Conservation (phyloP, 2,888 invertebrate species). For the Drosophila suboccidentalis region DNA sequence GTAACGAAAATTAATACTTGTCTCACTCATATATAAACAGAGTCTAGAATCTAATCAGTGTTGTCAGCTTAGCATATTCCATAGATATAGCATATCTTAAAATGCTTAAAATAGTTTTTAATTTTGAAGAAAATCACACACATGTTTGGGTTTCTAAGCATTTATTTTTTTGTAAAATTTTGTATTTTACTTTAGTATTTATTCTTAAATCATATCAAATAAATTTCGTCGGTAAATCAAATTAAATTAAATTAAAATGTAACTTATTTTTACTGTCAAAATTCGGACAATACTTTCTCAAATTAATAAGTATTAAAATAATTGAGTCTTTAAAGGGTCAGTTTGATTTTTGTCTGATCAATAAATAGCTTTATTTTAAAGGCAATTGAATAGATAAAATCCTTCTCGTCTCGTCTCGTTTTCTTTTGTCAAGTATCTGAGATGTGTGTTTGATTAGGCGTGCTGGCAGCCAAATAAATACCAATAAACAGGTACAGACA, state of each 20-base stretch:
- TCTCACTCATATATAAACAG: slow-evolving; percentile 49
- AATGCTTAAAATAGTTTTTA: too few relatives aligned
- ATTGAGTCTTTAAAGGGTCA: background rate
- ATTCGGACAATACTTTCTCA: too few relatives aligned
- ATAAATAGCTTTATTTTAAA: background rate
- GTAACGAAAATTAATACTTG: slow-evolving; percentile 4
- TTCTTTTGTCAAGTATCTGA: slow-evolving; percentile 20
- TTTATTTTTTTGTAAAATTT: too few relatives aligned
- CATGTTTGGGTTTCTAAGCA: too few relatives aligned
- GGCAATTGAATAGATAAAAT: slow-evolving; percentile 10
- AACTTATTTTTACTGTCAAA: background rate
- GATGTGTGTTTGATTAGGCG: slow-evolving; percentile 74
- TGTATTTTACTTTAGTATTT: too few relatives aligned
- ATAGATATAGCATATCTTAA: too few relatives aligned
- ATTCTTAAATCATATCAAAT: too few relatives aligned
- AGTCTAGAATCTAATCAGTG: slow-evolving; percentile 24
- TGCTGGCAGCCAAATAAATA: slow-evolving; percentile 76
- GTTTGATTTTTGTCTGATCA: background rate
- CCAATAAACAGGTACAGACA: slow-evolving; percentile 63
- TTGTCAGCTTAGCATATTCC: background rate
- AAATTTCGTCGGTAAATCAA: too few relatives aligned
- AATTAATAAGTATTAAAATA: background rate
- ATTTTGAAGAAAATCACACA: too few relatives aligned
- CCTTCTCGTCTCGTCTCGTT: slow-evolving; percentile 12
- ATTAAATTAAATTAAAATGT: too few relatives aligned